phyloP scores from a whole-genome alignment of 2,888 invertebrate species.

The Ormyrus rosae region DNA sequence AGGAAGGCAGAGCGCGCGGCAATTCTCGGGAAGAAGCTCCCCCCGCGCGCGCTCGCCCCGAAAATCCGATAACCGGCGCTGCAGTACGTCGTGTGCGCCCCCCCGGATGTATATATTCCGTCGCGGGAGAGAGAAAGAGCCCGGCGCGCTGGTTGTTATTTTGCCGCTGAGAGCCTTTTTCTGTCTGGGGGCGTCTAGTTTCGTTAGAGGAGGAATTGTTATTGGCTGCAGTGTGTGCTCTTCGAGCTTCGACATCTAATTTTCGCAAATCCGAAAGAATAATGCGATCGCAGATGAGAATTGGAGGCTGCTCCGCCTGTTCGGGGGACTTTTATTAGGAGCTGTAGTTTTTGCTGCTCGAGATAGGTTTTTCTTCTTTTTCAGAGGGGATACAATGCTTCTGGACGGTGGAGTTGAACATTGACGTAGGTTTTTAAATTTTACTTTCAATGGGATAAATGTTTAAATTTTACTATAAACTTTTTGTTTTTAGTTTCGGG shows the following conservation, averaged over 20 bases:
- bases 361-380: too few relatives aligned
- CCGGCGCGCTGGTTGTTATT: background rate
- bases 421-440: too few relatives aligned
- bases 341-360: too few relatives aligned
- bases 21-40: background rate
- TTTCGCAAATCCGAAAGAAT: conserved; percentile 39
- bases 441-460: too few relatives aligned
- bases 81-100: background rate
- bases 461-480: too few relatives aligned
- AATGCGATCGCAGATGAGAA: background rate
- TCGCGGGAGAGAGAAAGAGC: background rate
- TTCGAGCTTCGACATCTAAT: conserved; percentile 34
- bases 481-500: too few relatives aligned
- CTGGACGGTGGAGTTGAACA: too few relatives aligned
- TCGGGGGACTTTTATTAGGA: conserved; percentile 4
- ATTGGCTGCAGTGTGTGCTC: background rate
- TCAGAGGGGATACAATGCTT: too few relatives aligned
- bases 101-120: background rate
- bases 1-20: background rate
- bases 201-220: background rate
- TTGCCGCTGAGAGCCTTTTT: background rate
- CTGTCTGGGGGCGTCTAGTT: background rate
- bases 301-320: background rate
- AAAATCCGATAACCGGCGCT: conserved; percentile 30
- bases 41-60: background rate